A percentile compares a stretch with the other conserved stretches of the same genome.
Conservation (phyloP, 1,140 invertebrate genomes). For the Cotesia vestalis region DNA sequence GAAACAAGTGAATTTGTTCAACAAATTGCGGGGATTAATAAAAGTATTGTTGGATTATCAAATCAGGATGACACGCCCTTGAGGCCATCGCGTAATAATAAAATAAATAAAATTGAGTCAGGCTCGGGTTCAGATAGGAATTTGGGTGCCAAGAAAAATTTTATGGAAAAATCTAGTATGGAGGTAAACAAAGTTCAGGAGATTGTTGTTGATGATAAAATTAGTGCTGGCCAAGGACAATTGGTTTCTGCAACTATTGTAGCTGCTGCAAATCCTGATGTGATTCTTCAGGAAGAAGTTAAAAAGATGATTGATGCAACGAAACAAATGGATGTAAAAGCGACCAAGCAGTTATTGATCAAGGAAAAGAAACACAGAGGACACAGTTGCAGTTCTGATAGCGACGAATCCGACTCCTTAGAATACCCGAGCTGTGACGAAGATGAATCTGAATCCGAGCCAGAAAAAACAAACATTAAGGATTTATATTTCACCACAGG, state of each 20-base stretch:
- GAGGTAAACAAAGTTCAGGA: not conserved
- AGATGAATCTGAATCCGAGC: slow-evolving; percentile 40
- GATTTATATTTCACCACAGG: slow-evolving; percentile 60
- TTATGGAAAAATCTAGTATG: slow-evolving; percentile 20
- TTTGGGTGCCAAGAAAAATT: slow-evolving; percentile 35
- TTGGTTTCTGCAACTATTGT: no score
- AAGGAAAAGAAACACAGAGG: slow-evolving; percentile 47
- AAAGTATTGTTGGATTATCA: slow-evolving; percentile 1
- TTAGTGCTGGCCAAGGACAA: no score
- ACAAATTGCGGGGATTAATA: slow-evolving; percentile 3
- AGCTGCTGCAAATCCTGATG: no score
- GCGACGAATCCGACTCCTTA: slow-evolving; percentile 52
- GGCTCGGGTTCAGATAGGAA: slow-evolving; percentile 42
- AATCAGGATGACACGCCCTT: slow-evolving; percentile 11
- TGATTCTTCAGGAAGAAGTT: no score
- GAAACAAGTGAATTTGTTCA: not conserved
- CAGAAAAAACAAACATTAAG: slow-evolving; percentile 47
- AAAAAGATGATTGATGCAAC: no score
- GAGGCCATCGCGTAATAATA: slow-evolving; percentile 8
- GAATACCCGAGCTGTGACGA: slow-evolving; percentile 50
- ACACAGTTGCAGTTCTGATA: slow-evolving; percentile 54
- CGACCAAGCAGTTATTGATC: not conserved
- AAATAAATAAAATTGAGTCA: not conserved
- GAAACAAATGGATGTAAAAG: no score
- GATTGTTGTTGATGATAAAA: not conserved